Base-by-base conservation (phyloP, 2,113 vertebrate genomes). In the Rana temporaria region DNA sequence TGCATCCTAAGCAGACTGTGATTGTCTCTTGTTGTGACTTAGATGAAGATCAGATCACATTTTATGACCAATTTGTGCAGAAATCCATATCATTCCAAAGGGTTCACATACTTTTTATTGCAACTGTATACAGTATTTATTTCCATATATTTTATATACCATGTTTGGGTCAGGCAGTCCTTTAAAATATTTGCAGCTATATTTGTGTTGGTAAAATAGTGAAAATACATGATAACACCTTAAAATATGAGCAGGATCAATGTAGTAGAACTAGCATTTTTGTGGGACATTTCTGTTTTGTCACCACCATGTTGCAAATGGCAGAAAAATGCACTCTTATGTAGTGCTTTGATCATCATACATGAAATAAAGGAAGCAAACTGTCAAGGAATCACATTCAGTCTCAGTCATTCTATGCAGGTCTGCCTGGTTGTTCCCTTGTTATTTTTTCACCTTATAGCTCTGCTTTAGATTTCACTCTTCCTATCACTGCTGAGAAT, bases 381-480 rank as follows among this genome's bases (percentile, higher is more conserved):
- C 73, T 34, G 26, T 76, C 73, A 48, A 59, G 18, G 22, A 66
- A 66, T 66, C 7, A 66, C 63, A 66, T 30, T 32, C 20, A 18
- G 4, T 34, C 71, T 34, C 30, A 59, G 26, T 16, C 53, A 32
- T 53, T 11, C 20, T 32, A 4, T 20, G 7, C 17, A 8, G 14
- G 20, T 22, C 16, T 62, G 26, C 32, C 32, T 42, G 30, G 30
- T 38, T 38, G 30, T 34, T 42, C 57, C 20, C 48, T 14, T 62
- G 15, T 62, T 62, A 75, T 75, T 56, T 75, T n/a, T 24, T 63
- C 42, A 26, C 34, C 59, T 75, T 62, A 8, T 60, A 63, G 22
- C 34, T 20, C 8, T 75, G 19, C 32, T 24, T 24, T 76, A 34
- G 32, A 60, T 42, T 74, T 38, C 19, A 60, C 56, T 74, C 55